These are phyloP conservation scores for Gephyroberyx darwinii DNA, from an alignment of 2,797 vertebrate species.

Conservation along the genomic window DNA sequence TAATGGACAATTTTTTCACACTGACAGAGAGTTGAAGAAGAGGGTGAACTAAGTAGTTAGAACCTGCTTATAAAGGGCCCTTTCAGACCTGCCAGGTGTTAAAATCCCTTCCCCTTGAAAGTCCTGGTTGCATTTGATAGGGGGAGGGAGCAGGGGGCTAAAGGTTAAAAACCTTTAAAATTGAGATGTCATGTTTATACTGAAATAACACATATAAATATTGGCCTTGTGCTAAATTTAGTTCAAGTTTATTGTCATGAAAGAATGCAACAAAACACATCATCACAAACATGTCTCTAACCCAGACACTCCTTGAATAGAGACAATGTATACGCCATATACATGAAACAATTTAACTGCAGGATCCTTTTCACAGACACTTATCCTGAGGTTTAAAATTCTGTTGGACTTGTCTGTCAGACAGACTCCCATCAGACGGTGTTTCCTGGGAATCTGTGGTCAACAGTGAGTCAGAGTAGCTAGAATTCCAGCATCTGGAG, in stretches of 20 bases:
- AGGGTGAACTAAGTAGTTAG: conserved; percentile 55
- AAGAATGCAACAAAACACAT: too few relatives aligned
- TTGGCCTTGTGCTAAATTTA: neutral
- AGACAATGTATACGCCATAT: neutral
- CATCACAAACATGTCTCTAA: too few relatives aligned
- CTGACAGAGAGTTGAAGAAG: conserved; percentile 41
- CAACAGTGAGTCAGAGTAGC: conserved; percentile 32
- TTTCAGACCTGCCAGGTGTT: conserved; percentile 58
- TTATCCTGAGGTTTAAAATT: neutral
- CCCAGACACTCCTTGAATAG: neutral
- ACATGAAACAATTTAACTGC: neutral
- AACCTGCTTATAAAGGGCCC: conserved; percentile 60
- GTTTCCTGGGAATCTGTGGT: conserved; percentile 30
- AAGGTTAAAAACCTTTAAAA: too few relatives aligned
- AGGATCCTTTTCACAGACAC: neutral
- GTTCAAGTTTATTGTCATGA: too few relatives aligned
- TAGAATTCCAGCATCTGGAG: conserved; percentile 31
- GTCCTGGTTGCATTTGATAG: conserved; percentile 24
- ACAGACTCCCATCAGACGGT: neutral
- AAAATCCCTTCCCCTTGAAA: conserved; percentile 32
- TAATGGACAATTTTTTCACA: conserved; percentile 38
- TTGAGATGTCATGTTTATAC: too few relatives aligned
- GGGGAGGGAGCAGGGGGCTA: conserved; percentile 10
- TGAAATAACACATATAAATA: too few relatives aligned
- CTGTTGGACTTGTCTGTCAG: conserved; percentile 2